Percentiles rank a stretch among this genome's conserved stretches.
Evolutionary conservation across 2,888 invertebrate genomes (phyloP).

Genomic region (Allygus modestus): DNA sequence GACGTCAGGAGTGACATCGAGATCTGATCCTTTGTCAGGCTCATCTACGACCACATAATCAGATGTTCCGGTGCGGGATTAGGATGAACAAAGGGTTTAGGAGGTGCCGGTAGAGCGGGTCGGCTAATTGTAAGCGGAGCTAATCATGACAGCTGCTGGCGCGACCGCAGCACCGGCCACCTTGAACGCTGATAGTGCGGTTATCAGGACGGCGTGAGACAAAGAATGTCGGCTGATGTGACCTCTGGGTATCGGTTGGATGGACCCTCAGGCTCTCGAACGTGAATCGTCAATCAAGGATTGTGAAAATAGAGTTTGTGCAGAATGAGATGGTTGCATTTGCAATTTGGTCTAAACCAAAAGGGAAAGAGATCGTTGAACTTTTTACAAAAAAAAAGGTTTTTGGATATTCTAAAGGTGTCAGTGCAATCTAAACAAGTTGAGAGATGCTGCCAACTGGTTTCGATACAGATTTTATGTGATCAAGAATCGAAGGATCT

Average conservation of each 20-base stretch:
- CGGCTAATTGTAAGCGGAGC: constrained; percentile 41
- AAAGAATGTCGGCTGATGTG: constrained; percentile 1
- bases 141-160: constrained; percentile 48
- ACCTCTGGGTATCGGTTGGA: neutral
- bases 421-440: too few relatives aligned
- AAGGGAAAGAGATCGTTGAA: too few relatives aligned
- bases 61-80: constrained; percentile 55
- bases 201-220: neutral
- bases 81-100: constrained; percentile 55
- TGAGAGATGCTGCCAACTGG: too few relatives aligned
- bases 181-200: constrained; percentile 16
- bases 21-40: constrained; percentile 48
- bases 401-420: too few relatives aligned
- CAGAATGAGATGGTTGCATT: too few relatives aligned
- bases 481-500: too few relatives aligned
- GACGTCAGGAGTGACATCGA: constrained; percentile 6
- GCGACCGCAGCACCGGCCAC: neutral
- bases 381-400: too few relatives aligned
- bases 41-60: constrained; percentile 52
- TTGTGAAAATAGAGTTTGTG: too few relatives aligned
- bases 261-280: too few relatives aligned
- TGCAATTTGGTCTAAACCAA: too few relatives aligned
- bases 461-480: too few relatives aligned
- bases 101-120: constrained; percentile 46
- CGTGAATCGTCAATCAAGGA: too few relatives aligned